phyloP scores from a whole-genome alignment of 2,113 vertebrate genomes.

The Atrichornis clamosus region DNA sequence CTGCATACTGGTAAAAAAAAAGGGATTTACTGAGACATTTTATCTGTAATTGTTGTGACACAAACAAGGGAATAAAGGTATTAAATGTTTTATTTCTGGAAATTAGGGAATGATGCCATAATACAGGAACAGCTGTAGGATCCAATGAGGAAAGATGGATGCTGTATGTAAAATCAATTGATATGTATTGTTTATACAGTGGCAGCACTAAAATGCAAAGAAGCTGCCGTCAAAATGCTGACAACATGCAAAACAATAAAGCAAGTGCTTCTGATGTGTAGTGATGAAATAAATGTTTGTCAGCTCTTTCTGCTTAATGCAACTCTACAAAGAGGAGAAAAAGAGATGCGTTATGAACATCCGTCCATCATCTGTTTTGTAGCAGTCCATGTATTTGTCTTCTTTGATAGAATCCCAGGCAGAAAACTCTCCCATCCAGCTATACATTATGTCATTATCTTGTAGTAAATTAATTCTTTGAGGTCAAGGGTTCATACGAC shows the following conservation, averaged over 20 bases:
- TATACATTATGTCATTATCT: not conserved
- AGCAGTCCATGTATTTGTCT: not conserved
- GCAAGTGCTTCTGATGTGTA: not conserved
- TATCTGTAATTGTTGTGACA: not conserved
- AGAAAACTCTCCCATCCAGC: not conserved
- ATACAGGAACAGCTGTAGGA: not conserved
- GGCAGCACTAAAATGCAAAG: constrained; percentile 4
- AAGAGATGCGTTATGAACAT: not conserved
- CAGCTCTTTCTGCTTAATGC: not conserved
- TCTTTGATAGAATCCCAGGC: not conserved
- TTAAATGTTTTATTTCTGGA: constrained; percentile 18
- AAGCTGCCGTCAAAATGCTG: constrained; percentile 39
- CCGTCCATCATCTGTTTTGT: not conserved
- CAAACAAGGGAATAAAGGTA: constrained; percentile 2
- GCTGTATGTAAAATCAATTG: constrained; percentile 2
- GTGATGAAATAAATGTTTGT: not conserved
- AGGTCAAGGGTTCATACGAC: not conserved
- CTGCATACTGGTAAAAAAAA: not conserved
- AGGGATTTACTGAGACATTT: not conserved
- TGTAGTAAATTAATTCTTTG: not conserved
- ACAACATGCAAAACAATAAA: not conserved
- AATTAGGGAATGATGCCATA: not conserved
- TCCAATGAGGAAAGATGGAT: constrained; percentile 32
- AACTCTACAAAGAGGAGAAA: not conserved
- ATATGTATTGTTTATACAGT: not conserved